Base-by-base conservation (phyloP, 2,888 invertebrate species). In the Eustalomyia histrio region DNA sequence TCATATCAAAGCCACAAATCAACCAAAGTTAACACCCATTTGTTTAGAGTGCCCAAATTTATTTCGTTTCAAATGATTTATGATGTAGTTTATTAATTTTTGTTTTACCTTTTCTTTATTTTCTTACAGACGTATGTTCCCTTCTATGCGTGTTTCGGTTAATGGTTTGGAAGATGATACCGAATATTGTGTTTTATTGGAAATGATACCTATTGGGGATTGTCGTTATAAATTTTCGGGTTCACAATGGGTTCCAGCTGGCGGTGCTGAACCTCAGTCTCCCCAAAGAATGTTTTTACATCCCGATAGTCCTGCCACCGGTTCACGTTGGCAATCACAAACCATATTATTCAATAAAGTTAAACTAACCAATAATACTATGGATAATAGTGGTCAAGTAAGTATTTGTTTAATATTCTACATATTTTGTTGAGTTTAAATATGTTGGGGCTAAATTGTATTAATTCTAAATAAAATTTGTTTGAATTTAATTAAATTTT, bases 271-370 rank as follows among this genome's bases (percentile, higher is more conserved):
- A 85, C 95, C 95, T 0, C 96, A 97, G 89, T 93, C 93, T 8
- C 94, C 95, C 1, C 92, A 94, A 29, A 91, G 95, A 8, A 92
- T 96, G 83, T 96, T 95, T 92, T 91, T 96, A 83, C 97, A 97
- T 91, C 97, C 97, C 0, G 96, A 97, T 86, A 95, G 96, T 0
- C 97, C 97, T 0, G 95, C 96, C 0, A 94, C 94, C 0, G 97
- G 97, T 0, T 93, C 94, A 35, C 95, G 96, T 87, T 97, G 97
- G 97, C 96, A 96, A 91, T 94, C 94, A 0, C 96, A 97, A 87
- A 93, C 95, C 0, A 92, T 96, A 67, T 93, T 93, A 47, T 97
- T 97, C 87, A 94, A 94, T 88, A 95, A 96, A 88, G 92, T 97
- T 67, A 97, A 97, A 88, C 92, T 98, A 60, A 97, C 97, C 29